Conservation (phyloP, 2,797 vertebrate genomes). For the Clarias fuscus region DNA sequence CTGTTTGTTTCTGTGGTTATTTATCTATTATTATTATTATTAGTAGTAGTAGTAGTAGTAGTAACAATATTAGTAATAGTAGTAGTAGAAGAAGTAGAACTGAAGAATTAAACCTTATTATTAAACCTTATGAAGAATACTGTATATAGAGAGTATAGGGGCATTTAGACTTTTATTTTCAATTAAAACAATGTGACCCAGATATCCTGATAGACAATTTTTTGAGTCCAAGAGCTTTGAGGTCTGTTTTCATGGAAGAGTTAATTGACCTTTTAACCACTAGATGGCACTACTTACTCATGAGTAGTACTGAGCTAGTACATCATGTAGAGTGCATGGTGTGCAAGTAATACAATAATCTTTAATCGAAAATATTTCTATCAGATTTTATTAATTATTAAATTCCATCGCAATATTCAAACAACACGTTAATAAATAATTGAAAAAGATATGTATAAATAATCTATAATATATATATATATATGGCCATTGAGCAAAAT, state of each 20-base stretch:
- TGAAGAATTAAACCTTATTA: too few species aligned
- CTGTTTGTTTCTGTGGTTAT: background rate
- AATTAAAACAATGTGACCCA: background rate
- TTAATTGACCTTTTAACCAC: slow-evolving; percentile 9
- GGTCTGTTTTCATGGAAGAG: too few species aligned
- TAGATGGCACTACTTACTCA: slow-evolving; percentile 3
- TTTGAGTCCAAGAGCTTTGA: background rate
- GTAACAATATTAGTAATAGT: background rate
- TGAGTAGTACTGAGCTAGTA: background rate
- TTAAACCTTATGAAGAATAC: too few species aligned
- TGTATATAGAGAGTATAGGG: background rate
- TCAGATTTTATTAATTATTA: background rate
- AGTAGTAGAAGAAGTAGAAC: too few species aligned
- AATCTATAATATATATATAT: too few species aligned
- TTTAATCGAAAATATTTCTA: too few species aligned
- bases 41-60: background rate
- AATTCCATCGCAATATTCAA: too few species aligned
- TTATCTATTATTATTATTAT: background rate
- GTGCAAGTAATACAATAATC: background rate
- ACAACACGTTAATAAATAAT: too few species aligned
- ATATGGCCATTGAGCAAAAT: too few species aligned
- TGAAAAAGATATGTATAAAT: too few species aligned
- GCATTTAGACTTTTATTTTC: background rate
- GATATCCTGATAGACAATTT: background rate
- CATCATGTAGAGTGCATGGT: background rate